phyloP scores from a whole-genome alignment of 1,140 invertebrate genomes.

The Drosophila busckii region DNA sequence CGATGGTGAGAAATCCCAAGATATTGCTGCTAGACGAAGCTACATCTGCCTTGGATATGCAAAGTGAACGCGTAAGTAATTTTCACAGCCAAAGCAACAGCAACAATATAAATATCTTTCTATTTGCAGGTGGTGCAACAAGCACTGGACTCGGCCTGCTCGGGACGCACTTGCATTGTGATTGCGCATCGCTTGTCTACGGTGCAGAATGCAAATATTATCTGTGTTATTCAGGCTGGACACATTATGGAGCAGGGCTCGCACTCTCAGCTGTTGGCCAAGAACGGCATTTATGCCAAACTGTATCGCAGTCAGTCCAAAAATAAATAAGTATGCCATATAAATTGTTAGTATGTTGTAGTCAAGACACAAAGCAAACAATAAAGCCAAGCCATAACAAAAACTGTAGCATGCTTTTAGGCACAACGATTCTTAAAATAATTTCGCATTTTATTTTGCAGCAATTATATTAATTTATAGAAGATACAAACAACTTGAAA shows the following conservation, averaged over 20 bases:
- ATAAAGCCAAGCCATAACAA: too few species aligned
- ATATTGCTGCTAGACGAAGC: slow-evolving; percentile 90
- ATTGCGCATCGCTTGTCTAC: slow-evolving; percentile 87
- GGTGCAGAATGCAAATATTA: slow-evolving; percentile 85
- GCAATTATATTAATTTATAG: too few species aligned
- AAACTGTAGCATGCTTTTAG: too few species aligned
- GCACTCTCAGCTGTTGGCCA: slow-evolving; percentile 87
- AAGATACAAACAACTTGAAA: too few species aligned
- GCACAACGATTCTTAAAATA: too few species aligned
- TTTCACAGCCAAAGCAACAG: too few species aligned
- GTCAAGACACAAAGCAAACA: slow-evolving; percentile 10
- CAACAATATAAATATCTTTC: neutral
- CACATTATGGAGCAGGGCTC: slow-evolving; percentile 89
- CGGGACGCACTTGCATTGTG: slow-evolving; percentile 84
- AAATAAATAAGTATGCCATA: slow-evolving; percentile 35
- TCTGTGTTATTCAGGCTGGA: slow-evolving; percentile 89
- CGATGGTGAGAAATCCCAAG: slow-evolving; percentile 85
- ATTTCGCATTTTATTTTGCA: too few species aligned
- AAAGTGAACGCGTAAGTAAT: slow-evolving; percentile 81
- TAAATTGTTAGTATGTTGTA: neutral
- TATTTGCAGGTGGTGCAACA: slow-evolving; percentile 81
- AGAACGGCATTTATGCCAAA: slow-evolving; percentile 89
- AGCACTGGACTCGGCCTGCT: slow-evolving; percentile 82
- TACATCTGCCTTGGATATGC: slow-evolving; percentile 88
- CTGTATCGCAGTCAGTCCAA: slow-evolving; percentile 80